A percentile compares a stretch with the other conserved stretches of the same genome.
Conservation (phyloP, 2,113 vertebrate genomes). For the Hymenochirus boettgeri region DNA sequence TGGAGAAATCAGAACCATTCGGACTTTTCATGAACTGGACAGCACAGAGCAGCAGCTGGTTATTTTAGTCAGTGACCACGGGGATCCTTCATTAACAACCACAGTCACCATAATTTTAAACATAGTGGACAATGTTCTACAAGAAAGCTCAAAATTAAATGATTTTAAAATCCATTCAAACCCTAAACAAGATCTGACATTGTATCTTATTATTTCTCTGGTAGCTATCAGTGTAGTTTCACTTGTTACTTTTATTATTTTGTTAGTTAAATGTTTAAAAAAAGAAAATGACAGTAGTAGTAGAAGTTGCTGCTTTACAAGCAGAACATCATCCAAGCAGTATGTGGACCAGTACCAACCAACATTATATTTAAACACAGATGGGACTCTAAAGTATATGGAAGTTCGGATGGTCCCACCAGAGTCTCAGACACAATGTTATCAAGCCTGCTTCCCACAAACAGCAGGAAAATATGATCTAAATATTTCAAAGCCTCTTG, state of each 20-base stretch:
- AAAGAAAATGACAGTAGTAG: conserved; percentile 48
- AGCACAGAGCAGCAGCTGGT: conserved; percentile 67
- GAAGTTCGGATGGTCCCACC: conserved; percentile 81
- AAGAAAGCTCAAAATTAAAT: conserved; percentile 58
- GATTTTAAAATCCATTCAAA: conserved; percentile 58
- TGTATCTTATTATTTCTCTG: conserved; percentile 76
- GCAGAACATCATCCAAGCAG: conserved; percentile 54
- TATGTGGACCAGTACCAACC: conserved; percentile 75
- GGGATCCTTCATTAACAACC: conserved; percentile 72
- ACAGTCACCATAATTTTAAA: conserved; percentile 69
- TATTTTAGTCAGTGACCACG: conserved; percentile 73
- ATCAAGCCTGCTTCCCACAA: conserved; percentile 75
- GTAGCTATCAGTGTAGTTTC: conserved; percentile 59
- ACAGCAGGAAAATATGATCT: conserved; percentile 72
- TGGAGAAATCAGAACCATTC: conserved; percentile 78
- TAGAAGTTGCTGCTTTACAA: conserved; percentile 61
- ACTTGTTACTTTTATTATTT: conserved; percentile 59
- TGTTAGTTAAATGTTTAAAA: conserved; percentile 61
- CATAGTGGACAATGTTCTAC: conserved; percentile 65
- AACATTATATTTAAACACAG: conserved; percentile 79
- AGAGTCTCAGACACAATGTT: conserved; percentile 73
- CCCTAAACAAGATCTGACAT: conserved; percentile 64
- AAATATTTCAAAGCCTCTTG: conserved; percentile 57
- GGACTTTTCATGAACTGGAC: conserved; percentile 68
- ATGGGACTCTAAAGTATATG: conserved; percentile 85